Evolutionary conservation across 2,113 vertebrate genomes (phyloP).

Genomic region (Dendropsophus ebraccatus): DNA sequence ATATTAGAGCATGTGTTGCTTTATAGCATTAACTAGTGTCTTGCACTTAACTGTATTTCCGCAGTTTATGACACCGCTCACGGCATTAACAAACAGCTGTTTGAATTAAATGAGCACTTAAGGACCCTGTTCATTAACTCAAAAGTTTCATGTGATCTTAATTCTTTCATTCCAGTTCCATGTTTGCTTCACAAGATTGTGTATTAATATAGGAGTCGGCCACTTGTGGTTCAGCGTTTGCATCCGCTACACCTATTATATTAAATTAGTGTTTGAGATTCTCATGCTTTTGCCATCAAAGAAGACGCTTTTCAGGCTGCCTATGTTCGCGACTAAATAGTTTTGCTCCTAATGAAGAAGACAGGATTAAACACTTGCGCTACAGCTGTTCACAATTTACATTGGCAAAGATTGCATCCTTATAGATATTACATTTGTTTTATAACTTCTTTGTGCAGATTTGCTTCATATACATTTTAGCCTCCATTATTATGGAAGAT

Average conservation of each 20-base stretch:
- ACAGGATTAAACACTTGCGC: constrained; percentile 10
- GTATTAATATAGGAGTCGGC: constrained; percentile 81
- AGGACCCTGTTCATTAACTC: constrained; percentile 89
- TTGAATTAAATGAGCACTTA: constrained; percentile 90
- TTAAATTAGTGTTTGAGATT: not conserved
- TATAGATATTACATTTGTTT: constrained; percentile 24
- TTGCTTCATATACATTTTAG: not conserved
- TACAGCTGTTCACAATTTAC: constrained; percentile 19
- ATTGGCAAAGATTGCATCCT: not conserved
- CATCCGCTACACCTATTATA: not conserved
- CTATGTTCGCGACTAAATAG: not conserved
- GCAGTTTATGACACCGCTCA: constrained; percentile 90
- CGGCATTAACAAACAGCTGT: constrained; percentile 90
- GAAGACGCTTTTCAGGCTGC: not conserved
- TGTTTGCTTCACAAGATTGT: constrained; percentile 82
- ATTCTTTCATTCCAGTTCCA: constrained; percentile 85
- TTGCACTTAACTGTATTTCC: constrained; percentile 87
- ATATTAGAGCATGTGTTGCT: constrained; percentile 89
- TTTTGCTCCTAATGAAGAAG: constrained; percentile 10
- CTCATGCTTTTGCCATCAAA: constrained; percentile 1
- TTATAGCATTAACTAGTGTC: constrained; percentile 88
- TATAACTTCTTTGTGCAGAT: not conserved
- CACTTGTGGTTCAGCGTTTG: constrained; percentile 70
- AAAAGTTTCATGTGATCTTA: constrained; percentile 90
- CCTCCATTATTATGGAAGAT: not conserved